Evolutionary conservation across 2,888 invertebrate species (phyloP).

Genomic region (Sphinx pinastri): DNA sequence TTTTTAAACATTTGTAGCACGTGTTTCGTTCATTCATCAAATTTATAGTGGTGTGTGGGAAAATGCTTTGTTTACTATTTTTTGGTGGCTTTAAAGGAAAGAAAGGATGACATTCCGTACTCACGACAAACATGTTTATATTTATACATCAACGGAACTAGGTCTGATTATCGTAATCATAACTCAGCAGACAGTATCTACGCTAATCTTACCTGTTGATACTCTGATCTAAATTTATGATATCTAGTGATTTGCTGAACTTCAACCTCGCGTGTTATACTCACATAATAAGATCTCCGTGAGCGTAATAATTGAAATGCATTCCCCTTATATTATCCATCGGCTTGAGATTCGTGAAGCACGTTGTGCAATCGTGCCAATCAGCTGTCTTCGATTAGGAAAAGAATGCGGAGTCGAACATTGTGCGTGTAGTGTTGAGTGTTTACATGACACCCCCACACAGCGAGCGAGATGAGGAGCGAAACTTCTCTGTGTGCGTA

Average conservation of each 20-base stretch:
- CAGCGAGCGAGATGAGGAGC: constrained; percentile 35
- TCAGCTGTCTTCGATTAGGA: constrained; percentile 58
- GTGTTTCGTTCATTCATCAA: constrained; percentile 84
- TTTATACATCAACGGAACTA: background rate
- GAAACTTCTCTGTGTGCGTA: constrained; percentile 56
- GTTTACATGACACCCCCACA: constrained; percentile 59
- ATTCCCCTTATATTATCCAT: background rate
- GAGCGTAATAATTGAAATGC: background rate
- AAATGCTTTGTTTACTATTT: constrained; percentile 74
- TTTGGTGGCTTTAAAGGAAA: constrained; percentile 51
- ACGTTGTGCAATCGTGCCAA: constrained; percentile 53
- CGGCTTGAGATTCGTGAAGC: constrained; percentile 23
- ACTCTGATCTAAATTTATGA: background rate
- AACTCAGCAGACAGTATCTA: too few relatives aligned
- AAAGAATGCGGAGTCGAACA: constrained; percentile 56
- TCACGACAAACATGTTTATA: background rate
- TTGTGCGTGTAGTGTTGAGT: constrained; percentile 53
- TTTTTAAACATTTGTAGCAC: constrained; percentile 83
- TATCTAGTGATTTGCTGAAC: background rate
- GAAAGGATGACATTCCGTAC: constrained; percentile 41
- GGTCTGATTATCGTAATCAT: background rate
- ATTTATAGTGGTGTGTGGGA: constrained; percentile 81
- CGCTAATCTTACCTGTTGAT: constrained; percentile 14
- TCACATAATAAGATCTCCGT: background rate
- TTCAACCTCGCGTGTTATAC: background rate